Percentiles rank a stretch among this genome's conserved stretches.
Conservation (phyloP, 2,113 vertebrate genomes). For the rat (Rattus norvegicus) region DNA sequence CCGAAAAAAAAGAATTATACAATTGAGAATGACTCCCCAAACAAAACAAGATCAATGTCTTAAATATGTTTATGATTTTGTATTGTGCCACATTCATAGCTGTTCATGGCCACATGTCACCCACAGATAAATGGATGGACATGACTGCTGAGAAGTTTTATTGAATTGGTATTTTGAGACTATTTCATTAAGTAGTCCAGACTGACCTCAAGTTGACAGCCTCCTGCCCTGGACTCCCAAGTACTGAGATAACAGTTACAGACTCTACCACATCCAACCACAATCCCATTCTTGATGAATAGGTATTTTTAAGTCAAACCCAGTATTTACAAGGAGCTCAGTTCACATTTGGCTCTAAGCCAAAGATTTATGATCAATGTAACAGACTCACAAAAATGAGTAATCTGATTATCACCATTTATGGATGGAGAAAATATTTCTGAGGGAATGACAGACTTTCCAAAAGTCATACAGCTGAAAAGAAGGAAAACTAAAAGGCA, state of each 20-base stretch:
- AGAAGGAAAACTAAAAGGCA: background rate
- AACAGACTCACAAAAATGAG: background rate
- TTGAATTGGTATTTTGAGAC: background rate
- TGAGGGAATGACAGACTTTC: background rate
- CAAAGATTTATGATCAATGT: background rate
- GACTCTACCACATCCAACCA: background rate
- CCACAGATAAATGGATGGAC: background rate
- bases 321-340: background rate
- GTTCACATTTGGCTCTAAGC: background rate
- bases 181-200: background rate
- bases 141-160: background rate
- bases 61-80: background rate
- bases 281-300: background rate
- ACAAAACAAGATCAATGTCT: background rate
- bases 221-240: background rate
- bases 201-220: background rate
- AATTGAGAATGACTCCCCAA: background rate
- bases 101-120: background rate
- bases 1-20: no score
- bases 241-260: no score
- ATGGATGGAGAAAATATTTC: background rate
- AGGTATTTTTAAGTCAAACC: slow-evolving; percentile 35
- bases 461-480: background rate
- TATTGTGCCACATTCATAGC: background rate
- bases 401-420: background rate